Percentiles rank a stretch among this genome's conserved stretches.
Conservation (phyloP, 2,113 vertebrate species). For the Suncus etruscus region DNA sequence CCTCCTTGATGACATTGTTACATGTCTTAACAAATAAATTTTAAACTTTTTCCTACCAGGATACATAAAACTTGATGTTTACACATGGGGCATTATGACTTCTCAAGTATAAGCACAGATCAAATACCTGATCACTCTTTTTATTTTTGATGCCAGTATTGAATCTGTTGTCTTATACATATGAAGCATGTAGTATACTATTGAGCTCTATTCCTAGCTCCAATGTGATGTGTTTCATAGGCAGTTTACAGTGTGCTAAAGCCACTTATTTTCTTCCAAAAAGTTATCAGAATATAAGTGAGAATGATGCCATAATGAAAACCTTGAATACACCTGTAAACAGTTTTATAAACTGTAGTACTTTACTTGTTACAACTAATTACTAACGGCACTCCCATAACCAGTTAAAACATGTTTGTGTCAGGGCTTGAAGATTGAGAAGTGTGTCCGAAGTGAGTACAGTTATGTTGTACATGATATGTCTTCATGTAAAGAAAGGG, state of each 20-base stretch:
- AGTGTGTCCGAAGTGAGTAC: not conserved
- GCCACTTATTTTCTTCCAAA: constrained; percentile 31
- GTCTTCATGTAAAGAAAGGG: constrained; percentile 8
- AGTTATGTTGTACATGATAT: constrained; percentile 2
- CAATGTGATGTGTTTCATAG: not conserved
- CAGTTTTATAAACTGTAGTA: constrained; percentile 19
- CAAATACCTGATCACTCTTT: not conserved
- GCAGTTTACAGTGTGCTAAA: constrained; percentile 48
- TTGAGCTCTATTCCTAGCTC: too few species aligned
- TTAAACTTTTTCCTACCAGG: constrained; percentile 18
- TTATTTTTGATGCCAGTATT: too few species aligned
- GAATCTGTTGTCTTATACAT: too few species aligned
- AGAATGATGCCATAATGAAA: constrained; percentile 40
- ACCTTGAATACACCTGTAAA: not conserved
- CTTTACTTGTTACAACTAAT: constrained; percentile 40
- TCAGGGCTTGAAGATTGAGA: constrained; percentile 17
- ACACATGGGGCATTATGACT: not conserved
- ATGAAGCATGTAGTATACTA: too few species aligned
- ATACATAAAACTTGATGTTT: not conserved
- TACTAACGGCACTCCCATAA: constrained; percentile 30
- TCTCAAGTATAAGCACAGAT: constrained; percentile 26
- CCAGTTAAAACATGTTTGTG: constrained; percentile 28
- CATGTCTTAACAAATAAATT: constrained; percentile 17
- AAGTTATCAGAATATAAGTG: constrained; percentile 16
- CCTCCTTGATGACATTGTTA: not conserved